phyloP scores from a whole-genome alignment of 2,888 invertebrate genomes.

The Bedellia somnulentella region DNA sequence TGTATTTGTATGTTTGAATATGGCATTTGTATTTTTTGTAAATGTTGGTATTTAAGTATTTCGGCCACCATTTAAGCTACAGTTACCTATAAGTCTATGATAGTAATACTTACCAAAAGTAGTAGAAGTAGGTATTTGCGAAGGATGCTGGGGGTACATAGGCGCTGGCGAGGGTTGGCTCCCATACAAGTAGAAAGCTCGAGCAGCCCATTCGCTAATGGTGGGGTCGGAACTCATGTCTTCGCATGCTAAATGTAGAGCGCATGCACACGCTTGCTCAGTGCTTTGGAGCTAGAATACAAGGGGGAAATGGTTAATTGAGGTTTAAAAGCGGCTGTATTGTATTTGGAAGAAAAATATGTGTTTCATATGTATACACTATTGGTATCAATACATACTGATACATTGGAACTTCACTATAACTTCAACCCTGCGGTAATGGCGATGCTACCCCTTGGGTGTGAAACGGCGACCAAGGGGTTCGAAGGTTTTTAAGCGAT shows the following conservation, averaged over 20 bases:
- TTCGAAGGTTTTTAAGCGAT: no score
- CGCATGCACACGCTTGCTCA: constrained; percentile 88
- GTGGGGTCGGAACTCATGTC: constrained; percentile 52
- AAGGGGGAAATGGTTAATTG: neutral
- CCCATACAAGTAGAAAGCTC: constrained; percentile 91
- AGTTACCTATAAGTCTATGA: no score
- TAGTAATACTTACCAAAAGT: no score
- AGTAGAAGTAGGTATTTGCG: constrained; percentile 30
- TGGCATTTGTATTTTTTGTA: no score
- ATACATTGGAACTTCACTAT: no score
- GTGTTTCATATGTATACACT: no score
- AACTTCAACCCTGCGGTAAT: neutral
- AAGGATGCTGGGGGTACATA: constrained; percentile 19
- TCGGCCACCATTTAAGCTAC: no score
- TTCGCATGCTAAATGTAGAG: constrained; percentile 82
- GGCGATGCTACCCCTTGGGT: neutral
- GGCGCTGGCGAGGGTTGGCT: constrained; percentile 65
- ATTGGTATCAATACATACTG: no score
- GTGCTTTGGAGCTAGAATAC: constrained; percentile 63
- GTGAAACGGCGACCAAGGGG: neutral
- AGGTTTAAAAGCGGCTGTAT: neutral
- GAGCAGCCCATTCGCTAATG: constrained; percentile 83
- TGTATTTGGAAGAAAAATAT: neutral
- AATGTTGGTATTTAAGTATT: no score
- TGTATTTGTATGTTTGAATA: no score